These are phyloP conservation scores for Seriola dumerili DNA, from an alignment of 2,113 vertebrate species.

Conservation along the genomic window DNA sequence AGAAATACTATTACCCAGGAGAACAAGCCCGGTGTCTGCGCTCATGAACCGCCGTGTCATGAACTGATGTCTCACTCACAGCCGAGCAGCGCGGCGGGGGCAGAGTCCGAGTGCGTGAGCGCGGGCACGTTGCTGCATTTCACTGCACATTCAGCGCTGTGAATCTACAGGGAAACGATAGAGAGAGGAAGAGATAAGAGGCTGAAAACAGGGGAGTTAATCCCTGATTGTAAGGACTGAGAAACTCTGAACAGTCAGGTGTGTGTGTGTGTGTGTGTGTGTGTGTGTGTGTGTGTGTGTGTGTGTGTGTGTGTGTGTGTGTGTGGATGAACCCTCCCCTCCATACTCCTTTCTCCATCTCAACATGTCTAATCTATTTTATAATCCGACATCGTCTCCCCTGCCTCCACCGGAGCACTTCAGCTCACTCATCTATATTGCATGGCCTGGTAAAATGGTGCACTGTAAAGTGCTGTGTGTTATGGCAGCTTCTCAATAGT, in stretches of 20 bases:
- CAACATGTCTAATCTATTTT: too few relatives aligned
- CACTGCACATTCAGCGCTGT: background rate
- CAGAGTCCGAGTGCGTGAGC: background rate
- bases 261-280: background rate
- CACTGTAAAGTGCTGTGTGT: background rate
- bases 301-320: too few relatives aligned
- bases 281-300: too few relatives aligned
- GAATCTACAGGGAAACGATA: background rate
- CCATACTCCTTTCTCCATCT: background rate
- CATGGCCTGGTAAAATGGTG: slow-evolving; percentile 22
- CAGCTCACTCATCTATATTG: slow-evolving; percentile 26
- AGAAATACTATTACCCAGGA: slow-evolving; percentile 5
- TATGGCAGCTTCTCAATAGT: slow-evolving; percentile 12
- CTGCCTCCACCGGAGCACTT: too few relatives aligned
- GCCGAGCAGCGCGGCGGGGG: background rate
- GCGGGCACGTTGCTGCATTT: background rate
- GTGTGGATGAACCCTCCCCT: background rate
- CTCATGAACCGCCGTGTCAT: background rate
- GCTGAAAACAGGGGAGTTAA: background rate
- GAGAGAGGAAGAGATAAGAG: background rate
- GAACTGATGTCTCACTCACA: slow-evolving; percentile 30
- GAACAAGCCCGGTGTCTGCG: slow-evolving; percentile 3
- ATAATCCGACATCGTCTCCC: too few relatives aligned
- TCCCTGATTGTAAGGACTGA: background rate
- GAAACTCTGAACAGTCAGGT: background rate